These are phyloP conservation scores for Drosophila grimshawi DNA, from an alignment of 1,140 invertebrate genomes.

Conservation along the genomic window DNA sequence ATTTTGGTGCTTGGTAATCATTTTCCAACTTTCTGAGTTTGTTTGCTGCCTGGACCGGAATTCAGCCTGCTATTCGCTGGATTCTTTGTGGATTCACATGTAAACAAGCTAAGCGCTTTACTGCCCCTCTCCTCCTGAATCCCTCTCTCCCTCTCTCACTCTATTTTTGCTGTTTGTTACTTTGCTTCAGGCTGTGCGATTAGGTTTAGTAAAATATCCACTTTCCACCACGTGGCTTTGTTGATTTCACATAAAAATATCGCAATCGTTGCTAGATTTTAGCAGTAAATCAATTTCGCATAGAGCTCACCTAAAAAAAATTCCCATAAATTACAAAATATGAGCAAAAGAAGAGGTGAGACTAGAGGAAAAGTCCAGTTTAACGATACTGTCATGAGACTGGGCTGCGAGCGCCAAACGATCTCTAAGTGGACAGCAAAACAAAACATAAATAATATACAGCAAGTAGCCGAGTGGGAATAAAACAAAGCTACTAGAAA, in stretches of 20 bases:
- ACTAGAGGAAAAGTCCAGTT: constrained; percentile 12
- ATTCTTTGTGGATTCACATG: constrained; percentile 28
- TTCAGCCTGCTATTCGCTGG: constrained; percentile 1
- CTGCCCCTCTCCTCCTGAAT: background rate
- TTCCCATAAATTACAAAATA: constrained; percentile 45
- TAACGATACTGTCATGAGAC: constrained; percentile 40
- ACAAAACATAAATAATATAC: constrained; percentile 51
- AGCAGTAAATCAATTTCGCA: constrained; percentile 36
- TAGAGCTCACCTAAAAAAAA: constrained; percentile 13
- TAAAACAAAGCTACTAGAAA: background rate
- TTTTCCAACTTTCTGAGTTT: background rate
- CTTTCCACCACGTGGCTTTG: background rate
- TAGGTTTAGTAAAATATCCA: constrained; percentile 2
- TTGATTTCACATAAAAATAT: constrained; percentile 32
- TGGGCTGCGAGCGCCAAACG: constrained; percentile 23
- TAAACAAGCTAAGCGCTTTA: constrained; percentile 16
- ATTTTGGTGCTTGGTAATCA: background rate
- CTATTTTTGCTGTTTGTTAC: background rate
- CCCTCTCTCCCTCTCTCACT: background rate
- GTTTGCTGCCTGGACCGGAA: background rate
- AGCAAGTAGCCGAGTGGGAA: background rate
- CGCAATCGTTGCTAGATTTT: constrained; percentile 30
- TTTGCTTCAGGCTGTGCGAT: constrained; percentile 6
- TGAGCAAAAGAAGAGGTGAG: background rate
- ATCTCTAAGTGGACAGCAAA: constrained; percentile 41